These are phyloP conservation scores for Nasonovia ribisnigri DNA, from an alignment of 2,888 invertebrate species.

Conservation along the genomic window DNA sequence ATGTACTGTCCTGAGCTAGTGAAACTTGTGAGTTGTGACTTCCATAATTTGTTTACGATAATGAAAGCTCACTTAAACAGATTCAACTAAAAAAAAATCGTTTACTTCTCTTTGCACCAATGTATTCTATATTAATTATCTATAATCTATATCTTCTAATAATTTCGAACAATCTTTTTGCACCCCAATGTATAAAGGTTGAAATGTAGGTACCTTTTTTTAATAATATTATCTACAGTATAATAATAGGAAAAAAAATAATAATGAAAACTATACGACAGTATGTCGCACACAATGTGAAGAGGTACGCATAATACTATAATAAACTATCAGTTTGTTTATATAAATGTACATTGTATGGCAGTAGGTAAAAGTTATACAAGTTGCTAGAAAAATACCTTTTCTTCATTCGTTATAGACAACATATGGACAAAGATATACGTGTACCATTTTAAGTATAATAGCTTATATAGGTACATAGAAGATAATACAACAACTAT, in stretches of 20 bases:
- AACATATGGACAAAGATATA: background rate
- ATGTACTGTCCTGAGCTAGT: background rate
- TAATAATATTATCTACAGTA: background rate
- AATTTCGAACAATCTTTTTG: background rate
- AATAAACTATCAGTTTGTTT: background rate
- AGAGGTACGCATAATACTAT: background rate
- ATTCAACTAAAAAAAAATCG: background rate
- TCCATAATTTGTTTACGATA: background rate
- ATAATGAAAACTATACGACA: background rate
- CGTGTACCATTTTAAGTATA: background rate
- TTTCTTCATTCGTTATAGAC: background rate
- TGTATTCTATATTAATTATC: background rate
- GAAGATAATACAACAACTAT: constrained; percentile 1
- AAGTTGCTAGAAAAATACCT: background rate
- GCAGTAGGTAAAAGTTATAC: background rate
- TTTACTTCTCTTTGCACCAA: background rate
- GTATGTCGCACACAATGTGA: background rate
- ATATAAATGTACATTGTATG: background rate
- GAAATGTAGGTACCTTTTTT: background rate
- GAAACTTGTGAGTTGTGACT: background rate
- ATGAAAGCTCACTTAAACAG: background rate
- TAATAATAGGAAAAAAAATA: background rate
- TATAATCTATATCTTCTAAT: background rate
- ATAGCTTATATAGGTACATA: background rate
- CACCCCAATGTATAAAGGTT: background rate